Evolutionary conservation across 2,888 invertebrate species (phyloP).

Genomic region (Hoplodrina blanda): DNA sequence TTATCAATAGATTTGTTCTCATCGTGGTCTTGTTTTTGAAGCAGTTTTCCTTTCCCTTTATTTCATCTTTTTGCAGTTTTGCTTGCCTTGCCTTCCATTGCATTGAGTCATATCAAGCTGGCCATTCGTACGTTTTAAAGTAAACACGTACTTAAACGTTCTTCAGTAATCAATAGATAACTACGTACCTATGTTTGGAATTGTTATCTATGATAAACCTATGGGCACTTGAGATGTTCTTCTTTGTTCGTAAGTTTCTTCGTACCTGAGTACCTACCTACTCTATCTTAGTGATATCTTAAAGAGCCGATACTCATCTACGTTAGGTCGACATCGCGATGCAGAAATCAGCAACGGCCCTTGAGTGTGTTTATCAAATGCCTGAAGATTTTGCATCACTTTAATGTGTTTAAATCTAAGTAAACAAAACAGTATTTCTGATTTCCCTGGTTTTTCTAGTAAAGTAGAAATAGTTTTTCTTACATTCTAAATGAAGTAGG

Average conservation of each 20-base stretch:
- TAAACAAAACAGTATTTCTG: constrained; percentile 8
- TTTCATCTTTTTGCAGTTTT: constrained; percentile 30
- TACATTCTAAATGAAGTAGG: constrained; percentile 31
- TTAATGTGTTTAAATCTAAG: constrained; percentile 6
- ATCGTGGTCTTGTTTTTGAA: constrained; percentile 48
- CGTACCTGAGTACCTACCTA: background rate
- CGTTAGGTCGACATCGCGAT: background rate
- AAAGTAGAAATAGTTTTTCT: constrained; percentile 12
- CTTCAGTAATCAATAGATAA: background rate
- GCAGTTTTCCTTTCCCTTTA: constrained; percentile 21
- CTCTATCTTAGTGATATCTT: background rate
- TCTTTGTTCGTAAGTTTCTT: constrained; percentile 1
- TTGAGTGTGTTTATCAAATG: background rate
- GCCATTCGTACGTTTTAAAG: constrained; percentile 15
- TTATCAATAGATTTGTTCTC: constrained; percentile 44
- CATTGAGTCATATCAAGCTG: constrained; percentile 7
- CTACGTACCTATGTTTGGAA: background rate
- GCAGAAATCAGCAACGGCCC: background rate
- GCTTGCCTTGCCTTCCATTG: constrained; percentile 33
- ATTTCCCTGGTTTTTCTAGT: constrained; percentile 16
- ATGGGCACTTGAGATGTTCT: background rate
- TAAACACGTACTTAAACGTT: background rate
- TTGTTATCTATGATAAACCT: constrained; percentile 18
- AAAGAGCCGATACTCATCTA: background rate
- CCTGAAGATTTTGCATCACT: background rate